A percentile compares a stretch with the other conserved stretches of the same genome.
Evolutionary conservation across 2,888 invertebrate species (phyloP).

Genomic region (Anagyrus pseudococci): DNA sequence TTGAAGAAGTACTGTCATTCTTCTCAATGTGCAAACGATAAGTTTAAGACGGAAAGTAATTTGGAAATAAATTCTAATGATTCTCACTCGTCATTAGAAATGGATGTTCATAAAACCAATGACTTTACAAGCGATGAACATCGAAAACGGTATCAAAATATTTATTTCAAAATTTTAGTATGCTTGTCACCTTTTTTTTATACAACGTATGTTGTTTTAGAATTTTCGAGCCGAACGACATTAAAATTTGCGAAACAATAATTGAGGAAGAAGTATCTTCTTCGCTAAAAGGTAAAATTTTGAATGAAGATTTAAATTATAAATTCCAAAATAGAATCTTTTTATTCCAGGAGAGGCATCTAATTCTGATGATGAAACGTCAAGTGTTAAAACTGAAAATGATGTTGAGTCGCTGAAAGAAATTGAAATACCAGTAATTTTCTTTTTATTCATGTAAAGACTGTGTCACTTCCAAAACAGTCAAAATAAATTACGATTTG

Average conservation of each 20-base stretch:
- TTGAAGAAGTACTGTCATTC: slow-evolving; percentile 4
- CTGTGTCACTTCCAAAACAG: background rate
- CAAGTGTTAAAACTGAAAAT: background rate
- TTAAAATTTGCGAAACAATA: slow-evolving; percentile 28
- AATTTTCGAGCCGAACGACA: slow-evolving; percentile 22
- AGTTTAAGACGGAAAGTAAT: background rate
- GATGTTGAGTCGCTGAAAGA: background rate
- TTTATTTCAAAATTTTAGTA: background rate
- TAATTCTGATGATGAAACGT: background rate
- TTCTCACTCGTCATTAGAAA: background rate
- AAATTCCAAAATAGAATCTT: slow-evolving; percentile 47
- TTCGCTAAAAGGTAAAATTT: slow-evolving; percentile 34
- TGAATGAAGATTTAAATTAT: slow-evolving; percentile 41
- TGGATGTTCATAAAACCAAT: background rate
- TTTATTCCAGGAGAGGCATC: slow-evolving; percentile 41
- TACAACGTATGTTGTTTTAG: background rate
- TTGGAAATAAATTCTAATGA: background rate
- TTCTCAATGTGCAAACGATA: slow-evolving; percentile 1
- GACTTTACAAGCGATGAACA: slow-evolving; percentile 14
- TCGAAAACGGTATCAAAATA: slow-evolving; percentile 23
- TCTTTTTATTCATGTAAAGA: background rate
- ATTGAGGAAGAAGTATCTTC: slow-evolving; percentile 26
- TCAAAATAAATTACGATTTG: background rate
- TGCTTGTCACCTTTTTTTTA: background rate
- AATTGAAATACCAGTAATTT: background rate